Evolutionary conservation across 2,113 vertebrate genomes (phyloP).

Genomic region (Haplotaxodon microlepis): DNA sequence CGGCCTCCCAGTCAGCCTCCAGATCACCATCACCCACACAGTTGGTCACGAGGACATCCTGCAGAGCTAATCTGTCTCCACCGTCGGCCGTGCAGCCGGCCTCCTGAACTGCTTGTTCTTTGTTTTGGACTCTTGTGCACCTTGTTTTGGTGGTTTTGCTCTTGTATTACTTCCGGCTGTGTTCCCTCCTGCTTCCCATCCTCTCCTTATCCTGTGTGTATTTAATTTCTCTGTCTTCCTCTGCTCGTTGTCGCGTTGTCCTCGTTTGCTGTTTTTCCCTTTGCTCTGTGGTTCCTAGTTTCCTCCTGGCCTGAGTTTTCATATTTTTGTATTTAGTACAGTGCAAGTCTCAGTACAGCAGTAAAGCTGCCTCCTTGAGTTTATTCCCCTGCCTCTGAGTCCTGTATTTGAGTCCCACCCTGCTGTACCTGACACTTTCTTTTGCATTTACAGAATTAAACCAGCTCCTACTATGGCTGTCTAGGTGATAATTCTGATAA

Average conservation of each 20-base stretch:
- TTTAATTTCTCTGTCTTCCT: neutral
- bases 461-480: neutral
- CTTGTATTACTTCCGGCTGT: neutral
- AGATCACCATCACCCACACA: neutral
- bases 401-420: neutral
- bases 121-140: neutral
- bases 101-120: neutral
- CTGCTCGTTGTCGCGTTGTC: neutral
- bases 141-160: neutral
- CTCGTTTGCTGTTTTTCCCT: neutral
- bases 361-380: neutral
- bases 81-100: neutral
- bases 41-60: neutral
- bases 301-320: neutral
- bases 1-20: neutral
- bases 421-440: neutral
- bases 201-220: neutral
- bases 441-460: neutral
- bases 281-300: neutral
- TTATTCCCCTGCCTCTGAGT: neutral
- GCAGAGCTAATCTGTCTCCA: neutral
- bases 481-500: neutral
- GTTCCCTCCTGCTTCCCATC: neutral
- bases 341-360: neutral
- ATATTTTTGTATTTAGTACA: neutral